phyloP scores from a whole-genome alignment of 2,888 invertebrate genomes.

The Ophion ellenae region DNA sequence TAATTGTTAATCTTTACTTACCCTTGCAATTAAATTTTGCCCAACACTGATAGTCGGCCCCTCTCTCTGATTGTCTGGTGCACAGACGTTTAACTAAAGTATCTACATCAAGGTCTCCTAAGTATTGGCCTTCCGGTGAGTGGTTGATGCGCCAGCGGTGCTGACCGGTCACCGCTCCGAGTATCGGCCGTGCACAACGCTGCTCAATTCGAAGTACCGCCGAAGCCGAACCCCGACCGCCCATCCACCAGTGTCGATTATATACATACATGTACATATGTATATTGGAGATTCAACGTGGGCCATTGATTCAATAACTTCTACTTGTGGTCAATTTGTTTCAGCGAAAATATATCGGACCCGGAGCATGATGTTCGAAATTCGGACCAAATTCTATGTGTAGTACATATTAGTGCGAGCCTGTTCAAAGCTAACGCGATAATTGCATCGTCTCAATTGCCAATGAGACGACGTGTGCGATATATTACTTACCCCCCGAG shows the following conservation, averaged over 20 bases:
- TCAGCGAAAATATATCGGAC: not conserved
- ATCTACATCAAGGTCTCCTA: too few relatives aligned
- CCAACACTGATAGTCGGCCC: not conserved
- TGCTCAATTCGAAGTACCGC: too few relatives aligned
- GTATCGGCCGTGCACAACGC: too few relatives aligned
- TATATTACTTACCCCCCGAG: not conserved
- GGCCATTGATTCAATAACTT: not conserved
- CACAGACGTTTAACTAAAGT: too few relatives aligned
- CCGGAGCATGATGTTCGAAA: not conserved
- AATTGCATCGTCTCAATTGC: conserved; percentile 41
- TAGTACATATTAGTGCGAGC: not conserved
- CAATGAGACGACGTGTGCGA: conserved; percentile 44
- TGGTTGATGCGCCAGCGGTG: too few relatives aligned
- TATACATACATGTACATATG: not conserved
- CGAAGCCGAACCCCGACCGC: too few relatives aligned
- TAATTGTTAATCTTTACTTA: too few relatives aligned
- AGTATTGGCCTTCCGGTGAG: too few relatives aligned
- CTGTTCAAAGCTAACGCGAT: conserved; percentile 25
- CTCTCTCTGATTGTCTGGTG: too few relatives aligned
- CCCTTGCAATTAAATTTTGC: too few relatives aligned
- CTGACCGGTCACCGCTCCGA: too few relatives aligned
- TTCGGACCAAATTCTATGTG: not conserved
- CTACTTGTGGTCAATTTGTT: not conserved
- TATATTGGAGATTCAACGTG: not conserved
- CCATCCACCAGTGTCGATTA: not conserved